These are phyloP conservation scores for Rhagoletis zephyria DNA, from an alignment of 1,140 invertebrate species.

Conservation along the genomic window DNA sequence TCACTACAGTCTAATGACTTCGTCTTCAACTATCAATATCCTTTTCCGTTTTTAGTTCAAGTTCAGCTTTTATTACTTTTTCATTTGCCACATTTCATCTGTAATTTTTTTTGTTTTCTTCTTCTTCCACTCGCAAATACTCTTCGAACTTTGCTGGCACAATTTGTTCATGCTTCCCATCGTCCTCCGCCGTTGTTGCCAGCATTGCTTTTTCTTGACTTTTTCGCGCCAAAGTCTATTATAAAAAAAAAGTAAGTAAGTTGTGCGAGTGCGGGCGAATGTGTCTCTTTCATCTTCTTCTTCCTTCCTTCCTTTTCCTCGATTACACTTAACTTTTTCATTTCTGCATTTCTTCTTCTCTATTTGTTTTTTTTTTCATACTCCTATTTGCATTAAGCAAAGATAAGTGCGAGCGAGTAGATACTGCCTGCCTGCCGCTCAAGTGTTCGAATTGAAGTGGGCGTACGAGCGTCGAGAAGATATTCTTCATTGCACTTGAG, in stretches of 20 bases:
- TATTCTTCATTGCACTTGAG: constrained; percentile 34
- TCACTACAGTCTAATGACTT: constrained; percentile 65
- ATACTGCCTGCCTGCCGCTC: constrained; percentile 59
- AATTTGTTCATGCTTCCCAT: neutral
- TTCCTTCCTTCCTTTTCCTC: constrained; percentile 1
- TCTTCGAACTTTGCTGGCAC: neutral
- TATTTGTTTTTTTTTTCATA: neutral
- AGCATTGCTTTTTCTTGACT: neutral
- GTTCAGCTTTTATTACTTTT: constrained; percentile 49
- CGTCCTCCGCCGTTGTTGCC: too few species aligned
- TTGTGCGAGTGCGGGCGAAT: constrained; percentile 13
- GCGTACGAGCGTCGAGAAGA: constrained; percentile 23
- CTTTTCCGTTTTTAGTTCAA: constrained; percentile 64
- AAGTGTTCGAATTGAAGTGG: constrained; percentile 25
- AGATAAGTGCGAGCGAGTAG: constrained; percentile 61
- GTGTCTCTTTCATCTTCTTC: constrained; percentile 42
- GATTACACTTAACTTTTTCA: constrained; percentile 66
- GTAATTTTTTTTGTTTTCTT: constrained; percentile 36
- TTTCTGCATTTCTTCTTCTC: constrained; percentile 69
- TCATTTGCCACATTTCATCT: constrained; percentile 59
- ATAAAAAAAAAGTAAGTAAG: neutral
- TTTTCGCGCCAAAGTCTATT: neutral
- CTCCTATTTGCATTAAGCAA: constrained; percentile 59
- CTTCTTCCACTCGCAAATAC: constrained; percentile 33
- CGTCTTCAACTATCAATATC: constrained; percentile 72